Conservation (phyloP, 2,113 vertebrate species). For the Entosphenus tridentatus region DNA sequence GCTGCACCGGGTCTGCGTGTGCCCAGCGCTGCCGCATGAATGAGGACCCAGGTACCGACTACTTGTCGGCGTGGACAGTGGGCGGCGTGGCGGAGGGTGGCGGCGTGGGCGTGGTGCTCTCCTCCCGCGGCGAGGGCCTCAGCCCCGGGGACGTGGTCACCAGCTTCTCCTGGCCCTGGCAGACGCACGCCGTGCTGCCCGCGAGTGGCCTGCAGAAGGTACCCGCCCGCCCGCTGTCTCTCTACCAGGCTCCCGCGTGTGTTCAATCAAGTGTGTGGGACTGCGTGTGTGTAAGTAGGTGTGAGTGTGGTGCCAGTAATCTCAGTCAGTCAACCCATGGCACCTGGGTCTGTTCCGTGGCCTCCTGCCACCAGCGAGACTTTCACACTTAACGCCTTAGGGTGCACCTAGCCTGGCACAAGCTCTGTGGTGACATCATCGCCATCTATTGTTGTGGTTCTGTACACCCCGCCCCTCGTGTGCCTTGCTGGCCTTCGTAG, state of each 20-base stretch:
- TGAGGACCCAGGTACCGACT: conserved; percentile 47
- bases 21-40: conserved; percentile 77
- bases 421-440: too few species aligned
- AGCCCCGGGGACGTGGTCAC: conserved; percentile 40
- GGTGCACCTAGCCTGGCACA: too few species aligned
- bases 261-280: too few species aligned
- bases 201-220: conserved; percentile 53
- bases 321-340: too few species aligned
- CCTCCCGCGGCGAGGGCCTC: conserved; percentile 26
- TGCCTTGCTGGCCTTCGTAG: too few species aligned
- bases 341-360: too few species aligned
- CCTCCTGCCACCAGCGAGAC: too few species aligned
- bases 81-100: conserved; percentile 45
- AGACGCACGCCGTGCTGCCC: conserved; percentile 37
- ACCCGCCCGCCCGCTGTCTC: neutral
- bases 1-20: neutral
- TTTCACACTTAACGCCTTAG: too few species aligned
- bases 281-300: too few species aligned
- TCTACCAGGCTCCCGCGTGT: neutral
- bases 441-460: too few species aligned
- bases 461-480: too few species aligned
- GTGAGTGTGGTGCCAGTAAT: too few species aligned
- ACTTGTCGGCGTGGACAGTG: conserved; percentile 48
- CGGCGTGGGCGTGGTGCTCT: conserved; percentile 51
- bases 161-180: conserved; percentile 70